Evolutionary conservation across 2,797 vertebrate genomes (phyloP), one percentile per base, ranked within the genome.

Genomic region (Sphenodon punctatus): DNA sequence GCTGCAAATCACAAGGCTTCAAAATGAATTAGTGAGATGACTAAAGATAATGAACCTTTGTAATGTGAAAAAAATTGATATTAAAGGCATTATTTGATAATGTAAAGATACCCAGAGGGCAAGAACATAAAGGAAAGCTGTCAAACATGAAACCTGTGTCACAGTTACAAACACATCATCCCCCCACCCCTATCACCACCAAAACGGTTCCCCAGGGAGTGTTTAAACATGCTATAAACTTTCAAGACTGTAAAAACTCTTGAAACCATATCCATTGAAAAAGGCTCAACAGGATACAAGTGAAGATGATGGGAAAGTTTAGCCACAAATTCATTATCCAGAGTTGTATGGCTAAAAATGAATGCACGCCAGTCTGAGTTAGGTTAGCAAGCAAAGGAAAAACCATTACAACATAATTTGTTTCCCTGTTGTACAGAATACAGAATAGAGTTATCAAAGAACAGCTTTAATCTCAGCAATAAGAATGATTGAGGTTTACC

Each of bases 1-100:
- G 84, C 74, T 85, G 61, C 85, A n/a, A 78, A 89, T 69, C 82
- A 73, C 10, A 34, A 80, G 90, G 73, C 71, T 82, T 94, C 86
- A 90, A 87, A 78, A 85, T 80, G 71, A 93, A 93, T 95, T 90
- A 94, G 56, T 82, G 78, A 82, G 87, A 87, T 48, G 69, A 84
- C 42, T 69, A 67, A 68, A 39, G 58, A 88, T 84, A 90, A 92
- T 83, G 86, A 89, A 72, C 80, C 77, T 88, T 88, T 88, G 27
- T 69, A 66, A 87, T 89, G 83, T 75, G 64, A 83, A 89, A 80
- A 93, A 75, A 92, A 93, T 79, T 87, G 76, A 80, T 66, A 79
- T 70, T 63, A 85, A 89, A 91, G 67, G 5, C 58, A 67, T 23
- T 77, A 59, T 85, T 80, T 86, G 75, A 83, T 84, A 68, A 68